These are phyloP conservation scores for Aphaenogaster floridana DNA, from an alignment of 1,140 invertebrate genomes.

Conservation along the genomic window DNA sequence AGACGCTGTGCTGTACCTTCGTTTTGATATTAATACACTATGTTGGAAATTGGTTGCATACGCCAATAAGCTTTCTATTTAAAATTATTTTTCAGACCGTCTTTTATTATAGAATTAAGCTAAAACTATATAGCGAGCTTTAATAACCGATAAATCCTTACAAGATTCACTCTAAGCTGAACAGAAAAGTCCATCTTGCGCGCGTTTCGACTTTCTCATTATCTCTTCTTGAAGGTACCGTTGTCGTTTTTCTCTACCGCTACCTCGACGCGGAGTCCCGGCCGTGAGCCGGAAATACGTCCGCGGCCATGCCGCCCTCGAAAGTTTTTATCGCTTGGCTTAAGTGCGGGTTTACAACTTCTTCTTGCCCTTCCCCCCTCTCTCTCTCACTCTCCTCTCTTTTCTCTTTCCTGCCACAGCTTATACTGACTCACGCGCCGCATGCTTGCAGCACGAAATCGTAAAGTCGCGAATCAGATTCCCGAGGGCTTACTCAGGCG, in stretches of 20 bases:
- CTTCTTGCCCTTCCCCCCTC: slow-evolving; percentile 48
- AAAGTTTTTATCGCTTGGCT: slow-evolving; percentile 76
- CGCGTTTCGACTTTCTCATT: slow-evolving; percentile 71
- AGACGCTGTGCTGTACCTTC: not conserved
- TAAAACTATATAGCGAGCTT: slow-evolving; percentile 17
- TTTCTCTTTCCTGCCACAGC: not conserved
- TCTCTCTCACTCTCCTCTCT: not conserved
- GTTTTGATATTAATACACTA: slow-evolving; percentile 1
- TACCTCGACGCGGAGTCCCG: slow-evolving; percentile 39
- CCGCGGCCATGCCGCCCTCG: slow-evolving; percentile 64
- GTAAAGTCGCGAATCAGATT: slow-evolving; percentile 76
- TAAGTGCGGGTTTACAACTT: slow-evolving; percentile 75
- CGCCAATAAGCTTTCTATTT: not conserved
- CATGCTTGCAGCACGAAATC: slow-evolving; percentile 60
- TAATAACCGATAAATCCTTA: slow-evolving; percentile 48
- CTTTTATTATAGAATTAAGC: not conserved
- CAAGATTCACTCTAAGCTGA: slow-evolving; percentile 57
- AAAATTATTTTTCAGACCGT: not conserved
- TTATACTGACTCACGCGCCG: not conserved
- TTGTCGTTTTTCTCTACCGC: slow-evolving; percentile 39
- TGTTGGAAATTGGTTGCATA: not conserved
- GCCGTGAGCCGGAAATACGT: slow-evolving; percentile 72
- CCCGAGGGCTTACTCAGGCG: slow-evolving; percentile 51
- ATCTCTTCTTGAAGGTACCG: slow-evolving; percentile 59
- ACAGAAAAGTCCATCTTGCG: slow-evolving; percentile 63